phyloP scores from a whole-genome alignment of 2,888 invertebrate species.

The Coleophora flavipennella region DNA sequence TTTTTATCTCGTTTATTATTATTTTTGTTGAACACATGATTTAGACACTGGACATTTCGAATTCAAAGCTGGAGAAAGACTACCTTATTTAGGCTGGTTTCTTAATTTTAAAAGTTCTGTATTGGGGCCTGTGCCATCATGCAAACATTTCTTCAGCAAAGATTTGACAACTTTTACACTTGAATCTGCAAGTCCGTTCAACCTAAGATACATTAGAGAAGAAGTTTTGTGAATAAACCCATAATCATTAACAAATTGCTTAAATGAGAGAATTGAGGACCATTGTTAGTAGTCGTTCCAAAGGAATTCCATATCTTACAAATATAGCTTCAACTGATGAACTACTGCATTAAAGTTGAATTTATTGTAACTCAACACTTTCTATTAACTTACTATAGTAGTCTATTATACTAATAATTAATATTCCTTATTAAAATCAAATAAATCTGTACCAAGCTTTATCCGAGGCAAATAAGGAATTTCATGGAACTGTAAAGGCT shows the following conservation, averaged over 20 bases:
- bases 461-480: no score
- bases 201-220: conserved; percentile 6
- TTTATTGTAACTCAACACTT: no score
- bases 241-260: not conserved
- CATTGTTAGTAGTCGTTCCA: conserved; percentile 6
- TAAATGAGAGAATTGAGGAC: conserved; percentile 5
- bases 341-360: conserved; percentile 2
- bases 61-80: conserved; percentile 1
- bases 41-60: conserved; percentile 1
- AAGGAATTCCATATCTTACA: conserved; percentile 10
- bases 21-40: not conserved
- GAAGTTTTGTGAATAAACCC: conserved; percentile 4
- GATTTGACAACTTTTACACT: conserved; percentile 5
- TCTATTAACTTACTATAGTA: no score
- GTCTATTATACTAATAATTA: no score
- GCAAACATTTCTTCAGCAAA: conserved; percentile 1
- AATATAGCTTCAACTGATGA: conserved; percentile 2
- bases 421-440: no score
- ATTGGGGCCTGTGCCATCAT: not conserved
- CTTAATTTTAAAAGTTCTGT: conserved; percentile 2
- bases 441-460: no score
- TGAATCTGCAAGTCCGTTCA: conserved; percentile 6
- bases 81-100: not conserved
- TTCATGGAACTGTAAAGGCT: no score
- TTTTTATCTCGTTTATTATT: not conserved